Base-by-base conservation (phyloP, 64 coral and sea anemone species). In the Montipora sp. region DNA sequence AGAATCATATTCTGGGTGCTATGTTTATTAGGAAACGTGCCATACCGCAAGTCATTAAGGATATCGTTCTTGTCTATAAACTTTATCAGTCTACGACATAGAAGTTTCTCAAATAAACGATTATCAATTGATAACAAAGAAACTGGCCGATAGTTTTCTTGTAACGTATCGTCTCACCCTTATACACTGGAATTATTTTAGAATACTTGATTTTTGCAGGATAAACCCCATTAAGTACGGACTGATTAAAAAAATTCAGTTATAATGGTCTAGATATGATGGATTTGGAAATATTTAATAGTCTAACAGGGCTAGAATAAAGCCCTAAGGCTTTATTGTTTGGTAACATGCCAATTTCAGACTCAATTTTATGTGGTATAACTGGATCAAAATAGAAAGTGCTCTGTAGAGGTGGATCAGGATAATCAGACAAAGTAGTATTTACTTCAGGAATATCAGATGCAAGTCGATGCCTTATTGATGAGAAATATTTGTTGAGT, bases 21-120 rank as follows among this genome's bases (percentile, higher is more conserved):
- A 51, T 80, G 78, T 50, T 48, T 80, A 59, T 80, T 80, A n/a
- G 44, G 45, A 59, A 80, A 80, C 36, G 36, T 36, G 14, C 78
- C 11, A 80, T 80, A 80, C 47, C 50, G 45, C 43, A 53, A 53
- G 47, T 80, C 46, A 18, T 80, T 49, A 53, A 47, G 78, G 16
- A 80, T 80, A 59, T 80, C n/a, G 12, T 80, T 80, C 78, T 80
- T 80, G n/a, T n/a, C n/a, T n/a, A n/a, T n/a, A n/a, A n/a, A n/a
- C n/a, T n/a, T n/a, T n/a, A n/a, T n/a, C n/a, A n/a, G n/a, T n/a
- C n/a, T n/a, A n/a, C n/a, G n/a, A n/a, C n/a, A n/a, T n/a, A n/a
- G n/a, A n/a, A n/a, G n/a, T n/a, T n/a, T n/a, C n/a, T n/a, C n/a
- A n/a, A n/a, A n/a, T n/a, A n/a, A n/a, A n/a, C n/a, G n/a, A n/a